These are phyloP conservation scores for Orthosia cruda DNA, from an alignment of 2,888 invertebrate genomes.

Conservation along the genomic window DNA sequence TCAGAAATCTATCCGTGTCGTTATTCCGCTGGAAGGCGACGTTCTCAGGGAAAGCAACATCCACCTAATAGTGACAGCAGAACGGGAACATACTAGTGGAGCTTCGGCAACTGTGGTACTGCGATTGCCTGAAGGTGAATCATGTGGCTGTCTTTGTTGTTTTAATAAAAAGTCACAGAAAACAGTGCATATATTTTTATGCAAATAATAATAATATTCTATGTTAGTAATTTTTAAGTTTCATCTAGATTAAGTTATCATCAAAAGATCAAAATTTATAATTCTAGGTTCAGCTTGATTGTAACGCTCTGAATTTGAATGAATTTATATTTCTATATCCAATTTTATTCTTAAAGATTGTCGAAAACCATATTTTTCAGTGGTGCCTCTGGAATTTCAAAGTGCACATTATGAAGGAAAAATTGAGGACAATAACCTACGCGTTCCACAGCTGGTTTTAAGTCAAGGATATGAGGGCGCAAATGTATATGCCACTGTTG, in stretches of 20 bases:
- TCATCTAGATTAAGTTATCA: too few species aligned
- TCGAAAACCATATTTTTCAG: constrained; percentile 69
- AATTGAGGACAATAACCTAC: constrained; percentile 77
- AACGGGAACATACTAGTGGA: constrained; percentile 83
- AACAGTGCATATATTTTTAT: too few species aligned
- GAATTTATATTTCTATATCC: too few species aligned
- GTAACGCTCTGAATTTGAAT: not conserved
- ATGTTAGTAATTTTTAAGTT: not conserved
- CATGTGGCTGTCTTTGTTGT: not conserved
- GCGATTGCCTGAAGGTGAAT: constrained; percentile 83
- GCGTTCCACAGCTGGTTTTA: constrained; percentile 72
- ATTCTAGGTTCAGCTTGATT: not conserved
- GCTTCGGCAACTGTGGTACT: constrained; percentile 82
- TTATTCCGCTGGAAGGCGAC: constrained; percentile 70
- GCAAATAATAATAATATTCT: not conserved
- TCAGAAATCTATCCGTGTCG: constrained; percentile 73
- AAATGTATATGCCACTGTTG: constrained; percentile 67
- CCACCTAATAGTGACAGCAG: constrained; percentile 79
- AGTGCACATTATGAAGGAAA: constrained; percentile 76
- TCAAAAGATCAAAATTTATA: not conserved
- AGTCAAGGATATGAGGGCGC: constrained; percentile 76
- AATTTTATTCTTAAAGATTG: not conserved
- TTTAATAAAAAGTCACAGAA: too few species aligned
- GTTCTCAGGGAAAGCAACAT: constrained; percentile 74
- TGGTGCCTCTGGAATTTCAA: constrained; percentile 76